Base-by-base conservation (phyloP, 2,888 invertebrate species). In the Gonocerus acuteangulatus region DNA sequence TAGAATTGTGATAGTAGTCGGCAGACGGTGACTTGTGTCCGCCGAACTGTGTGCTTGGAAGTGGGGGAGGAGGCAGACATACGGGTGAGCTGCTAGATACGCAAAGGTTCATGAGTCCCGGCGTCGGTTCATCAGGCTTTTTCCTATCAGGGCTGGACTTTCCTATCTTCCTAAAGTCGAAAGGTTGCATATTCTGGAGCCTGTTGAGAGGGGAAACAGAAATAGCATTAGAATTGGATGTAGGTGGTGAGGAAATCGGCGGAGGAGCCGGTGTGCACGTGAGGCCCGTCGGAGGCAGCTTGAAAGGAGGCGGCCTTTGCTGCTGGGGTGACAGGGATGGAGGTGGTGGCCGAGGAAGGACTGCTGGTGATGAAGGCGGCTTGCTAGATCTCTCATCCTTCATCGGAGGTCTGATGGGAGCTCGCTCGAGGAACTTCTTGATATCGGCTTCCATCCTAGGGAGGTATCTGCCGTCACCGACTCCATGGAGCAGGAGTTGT, bases 121-220 rank as follows among this genome's bases (percentile, higher is more conserved):
- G 68, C 1, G 73, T 67, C 62, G 75, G 75, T 4, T 70, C 70
- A 44, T 73, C 69, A 61, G 76, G 76, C 42, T 67, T 64, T 48
- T 70, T 67, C 57, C 71, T 59, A 47, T 68, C 69, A n/a, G 70
- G 67, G 45, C 68, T 67, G 19, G 59, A 42, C 52, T 66, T 67
- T 21, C 65, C 64, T 60, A 87, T 77, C 72, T 90, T 90, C 27
- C 93, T 83, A 72, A 89, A 94, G 74, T 95, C 94, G 73, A 93
- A 93, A 0, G 95, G 94, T 72, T 95, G 94, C 94, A 95, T 94
- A 70, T 87, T 94, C 76, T 94, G 93, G 49, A 95, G 79, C 70
- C 90, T 84, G 74, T 88, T 92, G 66, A 95, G 77, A 2, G 95
- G 94, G 9, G 89, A 87, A 27, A 82, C 80, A 67, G 82, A 81